Evolutionary conservation across 1,140 invertebrate genomes (phyloP).

Genomic region (Rhizoglyphus robini): DNA sequence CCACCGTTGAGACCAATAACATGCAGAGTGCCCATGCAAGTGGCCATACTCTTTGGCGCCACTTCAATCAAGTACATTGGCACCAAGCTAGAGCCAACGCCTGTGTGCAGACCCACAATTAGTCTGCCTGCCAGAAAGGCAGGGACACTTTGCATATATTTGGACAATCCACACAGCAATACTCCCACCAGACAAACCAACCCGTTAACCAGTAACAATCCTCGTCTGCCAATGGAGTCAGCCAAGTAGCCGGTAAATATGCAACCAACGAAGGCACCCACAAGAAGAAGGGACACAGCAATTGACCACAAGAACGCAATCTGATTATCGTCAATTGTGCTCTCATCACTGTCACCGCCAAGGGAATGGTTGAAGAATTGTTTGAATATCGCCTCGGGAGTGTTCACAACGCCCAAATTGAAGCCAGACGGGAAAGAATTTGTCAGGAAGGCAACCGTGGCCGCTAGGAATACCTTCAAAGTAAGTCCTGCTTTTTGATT

Average conservation of each 20-base stretch:
- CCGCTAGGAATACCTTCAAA: not conserved
- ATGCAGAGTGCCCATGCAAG: constrained; percentile 51
- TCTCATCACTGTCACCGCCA: constrained; percentile 37
- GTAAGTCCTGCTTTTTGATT: not conserved
- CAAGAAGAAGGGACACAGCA: constrained; percentile 61
- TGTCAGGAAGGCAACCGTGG: not conserved
- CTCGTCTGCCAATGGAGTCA: constrained; percentile 54
- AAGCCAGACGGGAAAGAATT: constrained; percentile 19
- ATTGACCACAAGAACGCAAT: constrained; percentile 57
- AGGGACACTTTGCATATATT: constrained; percentile 49
- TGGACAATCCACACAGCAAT: constrained; percentile 46
- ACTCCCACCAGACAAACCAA: constrained; percentile 44
- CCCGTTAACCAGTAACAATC: constrained; percentile 36
- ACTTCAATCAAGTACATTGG: constrained; percentile 76
- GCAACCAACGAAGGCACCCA: constrained; percentile 59
- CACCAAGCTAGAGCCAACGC: constrained; percentile 58
- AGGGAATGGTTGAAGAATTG: constrained; percentile 55
- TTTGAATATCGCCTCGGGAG: constrained; percentile 46
- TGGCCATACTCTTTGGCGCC: constrained; percentile 50
- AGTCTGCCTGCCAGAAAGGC: constrained; percentile 56
- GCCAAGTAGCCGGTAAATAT: constrained; percentile 51
- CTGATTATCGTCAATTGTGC: constrained; percentile 34
- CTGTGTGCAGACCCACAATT: constrained; percentile 52
- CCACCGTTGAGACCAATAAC: constrained; percentile 68
- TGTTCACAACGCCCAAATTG: constrained; percentile 21